Evolutionary conservation across 2,888 invertebrate species (phyloP).

Genomic region (Maniola hyperantus): DNA sequence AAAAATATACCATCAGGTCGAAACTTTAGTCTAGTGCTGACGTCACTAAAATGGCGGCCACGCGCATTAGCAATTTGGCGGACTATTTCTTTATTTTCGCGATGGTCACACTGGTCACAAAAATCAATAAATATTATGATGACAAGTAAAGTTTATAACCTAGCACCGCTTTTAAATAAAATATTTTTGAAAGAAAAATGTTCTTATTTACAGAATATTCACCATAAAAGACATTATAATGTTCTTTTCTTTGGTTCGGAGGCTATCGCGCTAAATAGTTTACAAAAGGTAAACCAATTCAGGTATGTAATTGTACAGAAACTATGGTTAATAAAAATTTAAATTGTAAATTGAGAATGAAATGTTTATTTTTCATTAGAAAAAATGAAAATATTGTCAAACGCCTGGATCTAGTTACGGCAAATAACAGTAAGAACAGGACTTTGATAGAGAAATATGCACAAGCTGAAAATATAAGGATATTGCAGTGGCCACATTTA

Average conservation of each 20-base stretch:
- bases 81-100: too few relatives aligned
- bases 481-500: slow-evolving; percentile 86
- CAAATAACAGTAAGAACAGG: slow-evolving; percentile 79
- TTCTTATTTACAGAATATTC: slow-evolving; percentile 46
- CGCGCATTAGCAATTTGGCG: too few relatives aligned
- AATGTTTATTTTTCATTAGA: slow-evolving; percentile 58
- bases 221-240: slow-evolving; percentile 54
- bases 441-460: slow-evolving; percentile 88
- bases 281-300: slow-evolving; percentile 85
- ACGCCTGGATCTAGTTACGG: slow-evolving; percentile 88
- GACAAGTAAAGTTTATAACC: slow-evolving; percentile 58
- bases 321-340: background rate
- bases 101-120: background rate
- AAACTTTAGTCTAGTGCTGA: too few relatives aligned
- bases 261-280: slow-evolving; percentile 89
- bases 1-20: too few relatives aligned
- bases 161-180: slow-evolving; percentile 47
- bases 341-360: background rate
- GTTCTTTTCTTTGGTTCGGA: slow-evolving; percentile 93
- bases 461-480: slow-evolving; percentile 77
- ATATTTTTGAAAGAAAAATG: slow-evolving; percentile 50
- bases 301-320: slow-evolving; percentile 83
- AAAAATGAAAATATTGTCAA: slow-evolving; percentile 75
- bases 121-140: slow-evolving; percentile 36
- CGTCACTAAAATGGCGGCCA: too few relatives aligned